These are phyloP conservation scores for Panzeria rudis DNA, from an alignment of 2,888 invertebrate genomes.

Conservation along the genomic window DNA sequence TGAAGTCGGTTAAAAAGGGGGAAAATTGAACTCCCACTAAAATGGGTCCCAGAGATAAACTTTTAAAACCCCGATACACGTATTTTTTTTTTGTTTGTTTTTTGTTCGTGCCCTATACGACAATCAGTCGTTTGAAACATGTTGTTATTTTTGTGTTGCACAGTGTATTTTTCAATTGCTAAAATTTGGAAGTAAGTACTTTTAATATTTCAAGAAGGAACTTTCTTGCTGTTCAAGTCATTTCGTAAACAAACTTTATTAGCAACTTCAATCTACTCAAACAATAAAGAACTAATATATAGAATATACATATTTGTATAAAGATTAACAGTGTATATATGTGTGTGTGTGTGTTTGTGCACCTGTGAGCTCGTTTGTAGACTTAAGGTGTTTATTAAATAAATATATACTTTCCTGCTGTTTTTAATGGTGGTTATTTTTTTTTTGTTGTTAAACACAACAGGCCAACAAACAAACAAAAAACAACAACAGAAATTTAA, in stretches of 20 bases:
- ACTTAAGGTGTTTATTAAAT: conserved; percentile 62
- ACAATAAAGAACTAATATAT: not conserved
- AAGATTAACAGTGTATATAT: not conserved
- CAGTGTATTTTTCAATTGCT: too few relatives aligned
- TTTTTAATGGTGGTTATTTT: conserved; percentile 40
- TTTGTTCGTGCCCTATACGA: too few relatives aligned
- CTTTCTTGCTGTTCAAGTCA: not conserved
- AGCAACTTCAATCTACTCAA: not conserved
- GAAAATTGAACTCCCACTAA: too few relatives aligned
- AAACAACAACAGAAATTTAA: conserved; percentile 17
- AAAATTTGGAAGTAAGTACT: too few relatives aligned
- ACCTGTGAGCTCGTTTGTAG: not conserved
- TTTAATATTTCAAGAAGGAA: too few relatives aligned
- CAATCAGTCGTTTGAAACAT: too few relatives aligned
- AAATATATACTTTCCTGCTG: conserved; percentile 41
- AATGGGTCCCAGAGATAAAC: too few relatives aligned
- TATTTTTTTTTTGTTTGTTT: too few relatives aligned
- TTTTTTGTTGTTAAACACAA: conserved; percentile 54
- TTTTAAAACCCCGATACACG: too few relatives aligned
- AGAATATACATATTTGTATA: too few relatives aligned
- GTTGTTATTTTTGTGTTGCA: too few relatives aligned
- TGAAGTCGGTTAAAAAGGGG: too few relatives aligned
- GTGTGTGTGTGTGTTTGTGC: not conserved
- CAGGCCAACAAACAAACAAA: conserved; percentile 25
- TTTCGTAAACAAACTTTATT: not conserved